A percentile compares a stretch with the other conserved stretches of the same genome.
Evolutionary conservation across 2,113 vertebrate genomes (phyloP).

Genomic region (Echinops telfairi): DNA sequence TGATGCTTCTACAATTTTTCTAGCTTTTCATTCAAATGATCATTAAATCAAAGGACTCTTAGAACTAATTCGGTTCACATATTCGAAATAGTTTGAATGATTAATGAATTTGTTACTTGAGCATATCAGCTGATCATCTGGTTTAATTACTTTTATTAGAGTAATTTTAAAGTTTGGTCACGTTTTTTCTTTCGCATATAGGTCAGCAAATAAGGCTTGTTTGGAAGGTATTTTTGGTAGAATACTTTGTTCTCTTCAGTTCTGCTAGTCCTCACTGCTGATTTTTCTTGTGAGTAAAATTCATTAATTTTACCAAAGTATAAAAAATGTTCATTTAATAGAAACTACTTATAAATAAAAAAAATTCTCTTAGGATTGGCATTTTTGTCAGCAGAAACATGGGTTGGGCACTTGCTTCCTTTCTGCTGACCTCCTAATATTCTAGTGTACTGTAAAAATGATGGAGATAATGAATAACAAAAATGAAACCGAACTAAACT

Average conservation of each 20-base stretch:
- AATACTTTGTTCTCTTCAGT: constrained; percentile 41
- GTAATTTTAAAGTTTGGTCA: constrained; percentile 50
- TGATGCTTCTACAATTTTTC: constrained; percentile 54
- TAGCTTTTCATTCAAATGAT: constrained; percentile 29
- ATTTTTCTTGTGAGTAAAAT: neutral
- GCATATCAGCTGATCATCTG: neutral
- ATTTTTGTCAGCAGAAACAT: constrained; percentile 42
- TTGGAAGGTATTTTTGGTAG: constrained; percentile 24
- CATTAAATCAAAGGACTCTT: constrained; percentile 30
- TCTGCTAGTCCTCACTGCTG: no score
- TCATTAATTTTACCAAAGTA: constrained; percentile 45
- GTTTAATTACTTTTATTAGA: constrained; percentile 37
- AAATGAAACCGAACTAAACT: no score
- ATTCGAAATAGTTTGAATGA: neutral
- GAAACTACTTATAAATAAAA: constrained; percentile 1
- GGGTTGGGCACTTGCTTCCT: constrained; percentile 7
- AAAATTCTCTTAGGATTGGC: constrained; percentile 42
- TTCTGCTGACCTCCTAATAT: neutral
- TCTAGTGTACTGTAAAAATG: neutral
- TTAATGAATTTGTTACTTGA: constrained; percentile 17
- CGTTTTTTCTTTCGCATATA: neutral
- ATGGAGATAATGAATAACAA: neutral
- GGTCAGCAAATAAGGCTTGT: constrained; percentile 38
- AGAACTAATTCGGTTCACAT: neutral
- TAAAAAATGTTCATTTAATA: constrained; percentile 31